Percentiles rank a stretch among this genome's conserved stretches.
These are phyloP conservation scores for Periophthalmus magnuspinnatus DNA, from an alignment of 2,797 vertebrate species.

Conservation along the genomic window DNA sequence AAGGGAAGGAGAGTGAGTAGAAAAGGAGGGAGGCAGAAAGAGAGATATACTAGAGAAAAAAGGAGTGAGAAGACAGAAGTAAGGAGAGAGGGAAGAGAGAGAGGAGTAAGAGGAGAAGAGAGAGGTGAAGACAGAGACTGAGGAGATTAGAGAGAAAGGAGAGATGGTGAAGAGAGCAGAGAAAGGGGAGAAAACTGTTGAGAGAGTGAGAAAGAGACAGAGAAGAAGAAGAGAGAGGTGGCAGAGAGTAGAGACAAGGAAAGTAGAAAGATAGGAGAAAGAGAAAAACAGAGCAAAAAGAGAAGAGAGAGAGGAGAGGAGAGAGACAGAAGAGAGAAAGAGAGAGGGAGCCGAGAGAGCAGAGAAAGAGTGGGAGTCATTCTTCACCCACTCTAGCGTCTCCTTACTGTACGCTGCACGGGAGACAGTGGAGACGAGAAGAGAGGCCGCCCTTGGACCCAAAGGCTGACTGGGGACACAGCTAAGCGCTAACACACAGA, in stretches of 20 bases:
- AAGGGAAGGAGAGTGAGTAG: too few relatives aligned
- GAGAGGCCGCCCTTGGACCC: constrained; percentile 66
- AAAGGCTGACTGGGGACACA: constrained; percentile 66
- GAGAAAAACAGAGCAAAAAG: not conserved
- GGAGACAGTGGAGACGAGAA: constrained; percentile 52
- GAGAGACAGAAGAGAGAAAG: not conserved
- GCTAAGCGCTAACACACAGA: constrained; percentile 68
- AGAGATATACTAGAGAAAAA: not conserved
- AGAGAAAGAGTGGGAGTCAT: constrained; percentile 53
- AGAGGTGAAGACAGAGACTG: not conserved
- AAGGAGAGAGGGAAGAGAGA: constrained; percentile 3
- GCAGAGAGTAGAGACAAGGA: too few relatives aligned
- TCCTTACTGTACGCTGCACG: constrained; percentile 51
- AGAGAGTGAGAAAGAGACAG: not conserved
- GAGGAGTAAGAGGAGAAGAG: not conserved
- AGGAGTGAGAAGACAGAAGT: not conserved
- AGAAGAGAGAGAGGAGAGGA: not conserved
- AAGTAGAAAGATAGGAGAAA: too few relatives aligned
- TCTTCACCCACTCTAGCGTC: constrained; percentile 74
- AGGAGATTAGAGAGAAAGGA: not conserved
- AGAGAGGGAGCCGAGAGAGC: not conserved
- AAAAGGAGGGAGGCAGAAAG: not conserved
- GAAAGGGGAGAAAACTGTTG: not conserved
- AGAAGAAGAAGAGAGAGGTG: too few relatives aligned
- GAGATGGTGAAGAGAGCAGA: not conserved